phyloP scores from a whole-genome alignment of 2,888 invertebrate genomes.

The Thalpophila matura region DNA sequence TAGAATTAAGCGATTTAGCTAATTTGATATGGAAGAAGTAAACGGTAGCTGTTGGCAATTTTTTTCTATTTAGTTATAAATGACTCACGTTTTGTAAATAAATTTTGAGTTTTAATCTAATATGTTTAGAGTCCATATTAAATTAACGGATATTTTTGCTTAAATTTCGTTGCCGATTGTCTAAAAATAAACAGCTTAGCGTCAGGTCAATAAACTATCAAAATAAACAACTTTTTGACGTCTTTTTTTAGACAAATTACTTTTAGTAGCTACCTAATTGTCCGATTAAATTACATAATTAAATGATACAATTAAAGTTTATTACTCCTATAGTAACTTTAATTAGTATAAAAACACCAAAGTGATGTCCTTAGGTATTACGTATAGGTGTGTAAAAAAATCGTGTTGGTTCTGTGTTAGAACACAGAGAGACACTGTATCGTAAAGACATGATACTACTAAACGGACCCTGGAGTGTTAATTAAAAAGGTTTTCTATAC shows the following conservation, averaged over 20 bases:
- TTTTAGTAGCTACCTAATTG: background rate
- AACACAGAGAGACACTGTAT: constrained; percentile 1
- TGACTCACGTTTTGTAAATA: background rate
- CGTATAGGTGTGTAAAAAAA: constrained; percentile 9
- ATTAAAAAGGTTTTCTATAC: background rate
- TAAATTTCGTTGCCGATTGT: constrained; percentile 14
- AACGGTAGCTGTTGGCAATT: constrained; percentile 5
- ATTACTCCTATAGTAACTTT: background rate
- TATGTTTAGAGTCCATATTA: background rate
- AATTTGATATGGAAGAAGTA: constrained; percentile 22
- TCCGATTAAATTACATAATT: background rate
- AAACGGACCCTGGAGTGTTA: too few species aligned
- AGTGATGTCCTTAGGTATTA: background rate
- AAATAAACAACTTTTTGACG: constrained; percentile 14
- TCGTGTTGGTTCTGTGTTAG: background rate
- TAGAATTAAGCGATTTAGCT: constrained; percentile 33
- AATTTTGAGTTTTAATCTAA: background rate
- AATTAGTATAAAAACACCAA: constrained; percentile 14
- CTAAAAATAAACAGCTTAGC: constrained; percentile 8
- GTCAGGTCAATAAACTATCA: constrained; percentile 11
- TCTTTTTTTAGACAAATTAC: background rate
- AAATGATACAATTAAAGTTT: constrained; percentile 10
- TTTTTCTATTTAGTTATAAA: background rate
- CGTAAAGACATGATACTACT: background rate
- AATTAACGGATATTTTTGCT: too few species aligned